Evolutionary conservation across 2,888 invertebrate genomes (phyloP).

Genomic region (Beris morrisii): DNA sequence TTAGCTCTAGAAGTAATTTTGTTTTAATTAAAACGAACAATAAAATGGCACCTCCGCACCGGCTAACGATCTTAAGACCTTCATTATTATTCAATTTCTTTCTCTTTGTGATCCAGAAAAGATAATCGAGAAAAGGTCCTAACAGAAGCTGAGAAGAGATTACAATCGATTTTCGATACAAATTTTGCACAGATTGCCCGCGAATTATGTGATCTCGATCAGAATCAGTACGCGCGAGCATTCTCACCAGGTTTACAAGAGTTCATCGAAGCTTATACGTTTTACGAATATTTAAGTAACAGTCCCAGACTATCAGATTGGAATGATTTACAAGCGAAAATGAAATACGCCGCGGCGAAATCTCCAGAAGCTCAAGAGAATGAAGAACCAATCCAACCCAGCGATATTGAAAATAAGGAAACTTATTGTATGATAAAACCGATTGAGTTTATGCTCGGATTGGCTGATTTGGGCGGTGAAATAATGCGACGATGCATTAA

Average conservation of each 20-base stretch:
- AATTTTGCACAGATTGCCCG: slow-evolving; percentile 69
- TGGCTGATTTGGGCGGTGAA: slow-evolving; percentile 88
- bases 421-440: slow-evolving; percentile 54
- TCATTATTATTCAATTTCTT: too few relatives aligned
- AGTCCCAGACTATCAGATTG: slow-evolving; percentile 63
- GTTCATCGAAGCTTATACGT: slow-evolving; percentile 82
- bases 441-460: slow-evolving; percentile 69
- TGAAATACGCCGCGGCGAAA: slow-evolving; percentile 54
- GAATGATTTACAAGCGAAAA: slow-evolving; percentile 60
- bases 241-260: slow-evolving; percentile 73
- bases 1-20: too few relatives aligned
- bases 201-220: slow-evolving; percentile 73
- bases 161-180: slow-evolving; percentile 61
- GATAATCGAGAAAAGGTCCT: slow-evolving; percentile 61
- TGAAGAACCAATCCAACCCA: slow-evolving; percentile 15
- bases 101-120: slow-evolving; percentile 53
- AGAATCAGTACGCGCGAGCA: slow-evolving; percentile 68
- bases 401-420: slow-evolving; percentile 3
- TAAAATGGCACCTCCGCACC: too few relatives aligned
- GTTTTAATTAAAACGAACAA: too few relatives aligned
- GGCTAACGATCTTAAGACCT: too few relatives aligned
- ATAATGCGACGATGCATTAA: slow-evolving; percentile 88
- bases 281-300: slow-evolving; percentile 69
- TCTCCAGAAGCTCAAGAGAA: slow-evolving; percentile 30
- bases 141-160: slow-evolving; percentile 66